phyloP scores from a whole-genome alignment of 2,113 vertebrate species.

The Megatriorchis doriae region DNA sequence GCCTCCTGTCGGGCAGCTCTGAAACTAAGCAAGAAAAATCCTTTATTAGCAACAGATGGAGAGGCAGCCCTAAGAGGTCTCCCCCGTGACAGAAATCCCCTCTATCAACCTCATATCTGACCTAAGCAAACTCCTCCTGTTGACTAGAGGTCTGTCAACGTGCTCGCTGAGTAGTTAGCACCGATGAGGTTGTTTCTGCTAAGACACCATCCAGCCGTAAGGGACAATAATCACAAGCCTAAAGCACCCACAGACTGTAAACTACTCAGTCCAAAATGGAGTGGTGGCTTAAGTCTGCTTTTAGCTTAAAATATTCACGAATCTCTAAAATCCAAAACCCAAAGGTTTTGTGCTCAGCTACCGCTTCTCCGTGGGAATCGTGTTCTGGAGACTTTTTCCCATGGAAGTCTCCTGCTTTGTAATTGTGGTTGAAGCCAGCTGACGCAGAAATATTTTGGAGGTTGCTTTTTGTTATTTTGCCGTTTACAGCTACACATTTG shows the following conservation, averaged over 20 bases:
- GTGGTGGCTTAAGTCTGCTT: not conserved
- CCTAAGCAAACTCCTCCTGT: not conserved
- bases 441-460: not conserved
- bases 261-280: not conserved
- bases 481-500: not conserved
- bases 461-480: not conserved
- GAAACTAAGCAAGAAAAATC: not conserved
- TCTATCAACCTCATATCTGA: not conserved
- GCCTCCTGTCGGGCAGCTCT: not conserved
- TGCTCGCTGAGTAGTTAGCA: not conserved
- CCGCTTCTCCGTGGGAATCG: not conserved
- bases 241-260: not conserved
- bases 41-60: not conserved
- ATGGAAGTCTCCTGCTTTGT: not conserved
- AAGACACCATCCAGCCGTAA: too few species aligned
- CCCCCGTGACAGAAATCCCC: not conserved
- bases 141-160: not conserved
- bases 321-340: not conserved
- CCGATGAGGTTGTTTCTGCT: accelerated
- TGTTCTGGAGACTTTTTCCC: not conserved
- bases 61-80: not conserved
- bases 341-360: not conserved
- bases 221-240: not conserved
- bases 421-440: not conserved
- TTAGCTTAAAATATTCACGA: not conserved